These are phyloP conservation scores for Rotaria sp. DNA, from an alignment of 2,888 invertebrate species.

Conservation along the genomic window DNA sequence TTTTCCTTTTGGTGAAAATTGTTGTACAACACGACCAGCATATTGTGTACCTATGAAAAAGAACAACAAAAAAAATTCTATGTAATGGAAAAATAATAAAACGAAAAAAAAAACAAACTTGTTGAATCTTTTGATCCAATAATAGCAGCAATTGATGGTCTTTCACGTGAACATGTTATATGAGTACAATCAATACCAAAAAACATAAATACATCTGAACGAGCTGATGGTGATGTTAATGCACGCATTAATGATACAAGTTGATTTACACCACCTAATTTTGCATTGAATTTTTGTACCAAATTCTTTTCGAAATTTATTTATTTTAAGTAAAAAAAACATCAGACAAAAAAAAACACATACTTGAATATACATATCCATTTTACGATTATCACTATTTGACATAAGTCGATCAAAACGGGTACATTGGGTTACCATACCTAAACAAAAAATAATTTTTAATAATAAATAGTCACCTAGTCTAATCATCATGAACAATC, in stretches of 20 bases:
- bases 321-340: not conserved
- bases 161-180: slow-evolving; percentile 9
- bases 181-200: slow-evolving; percentile 3
- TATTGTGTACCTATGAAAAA: not conserved
- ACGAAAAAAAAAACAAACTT: not conserved
- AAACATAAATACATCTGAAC: not conserved
- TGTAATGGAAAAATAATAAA: too few relatives aligned
- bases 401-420: not conserved
- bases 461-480: too few relatives aligned
- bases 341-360: not conserved
- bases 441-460: not conserved
- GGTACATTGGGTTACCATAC: slow-evolving; percentile 8
- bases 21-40: slow-evolving; percentile 18
- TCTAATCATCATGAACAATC: too few relatives aligned
- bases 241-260: not conserved
- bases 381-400: not conserved
- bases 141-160: not conserved
- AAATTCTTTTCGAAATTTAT: not conserved
- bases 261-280: slow-evolving; percentile 11
- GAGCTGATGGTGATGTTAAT: not conserved
- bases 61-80: too few relatives aligned
- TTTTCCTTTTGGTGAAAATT: slow-evolving; percentile 29
- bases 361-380: slow-evolving; percentile 4
- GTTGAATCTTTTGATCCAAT: not conserved
- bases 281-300: slow-evolving; percentile 27